A percentile compares a stretch with the other conserved stretches of the same genome.
Conservation (phyloP, 2,113 vertebrate genomes). For the Rissa tridactyla region DNA sequence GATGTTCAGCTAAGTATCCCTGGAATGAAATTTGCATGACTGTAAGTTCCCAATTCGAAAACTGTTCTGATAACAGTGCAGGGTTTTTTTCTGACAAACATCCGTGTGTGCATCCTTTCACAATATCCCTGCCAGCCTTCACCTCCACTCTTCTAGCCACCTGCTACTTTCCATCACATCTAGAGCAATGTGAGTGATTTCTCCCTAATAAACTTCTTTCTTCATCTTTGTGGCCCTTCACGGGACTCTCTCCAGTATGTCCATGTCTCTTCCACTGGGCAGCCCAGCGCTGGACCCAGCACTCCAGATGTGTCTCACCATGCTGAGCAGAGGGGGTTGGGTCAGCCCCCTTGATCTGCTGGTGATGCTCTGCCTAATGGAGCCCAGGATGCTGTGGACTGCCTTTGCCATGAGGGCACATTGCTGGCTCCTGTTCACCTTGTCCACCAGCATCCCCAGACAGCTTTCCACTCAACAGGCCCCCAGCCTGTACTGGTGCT, state of each 20-base stretch:
- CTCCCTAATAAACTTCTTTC: background rate
- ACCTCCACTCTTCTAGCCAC: background rate
- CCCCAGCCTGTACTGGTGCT: background rate
- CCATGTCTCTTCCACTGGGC: accelerated
- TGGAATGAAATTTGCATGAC: background rate
- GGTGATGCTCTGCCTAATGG: background rate
- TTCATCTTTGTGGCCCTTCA: background rate
- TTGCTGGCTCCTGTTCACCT: background rate
- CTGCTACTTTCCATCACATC: background rate
- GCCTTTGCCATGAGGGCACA: background rate
- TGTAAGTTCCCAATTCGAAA: background rate
- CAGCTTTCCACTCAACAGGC: background rate
- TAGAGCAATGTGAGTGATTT: background rate
- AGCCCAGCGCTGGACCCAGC: background rate
- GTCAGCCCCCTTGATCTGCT: background rate
- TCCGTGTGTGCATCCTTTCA: background rate
- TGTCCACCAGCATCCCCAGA: background rate
- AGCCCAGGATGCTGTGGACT: background rate
- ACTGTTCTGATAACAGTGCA: background rate
- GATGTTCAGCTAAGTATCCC: background rate
- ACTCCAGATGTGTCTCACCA: background rate
- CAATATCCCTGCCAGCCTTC: background rate
- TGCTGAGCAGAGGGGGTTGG: background rate
- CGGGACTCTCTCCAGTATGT: accelerated
- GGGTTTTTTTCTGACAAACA: background rate